phyloP scores from a whole-genome alignment of 1,140 invertebrate species.

The Drosophila virilis region DNA sequence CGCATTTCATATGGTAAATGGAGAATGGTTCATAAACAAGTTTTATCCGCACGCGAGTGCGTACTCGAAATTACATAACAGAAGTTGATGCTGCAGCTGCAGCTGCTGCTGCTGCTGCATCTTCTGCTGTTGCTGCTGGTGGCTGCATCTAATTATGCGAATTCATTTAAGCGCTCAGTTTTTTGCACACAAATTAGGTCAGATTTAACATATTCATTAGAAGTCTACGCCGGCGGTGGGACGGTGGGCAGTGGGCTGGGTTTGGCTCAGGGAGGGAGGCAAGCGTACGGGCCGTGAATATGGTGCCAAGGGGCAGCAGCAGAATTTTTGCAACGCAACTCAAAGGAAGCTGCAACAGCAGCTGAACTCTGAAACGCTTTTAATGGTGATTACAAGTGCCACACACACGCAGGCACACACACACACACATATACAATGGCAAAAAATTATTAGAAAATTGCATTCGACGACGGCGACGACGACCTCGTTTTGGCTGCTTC shows the following conservation, averaged over 20 bases:
- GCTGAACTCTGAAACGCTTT: conserved; percentile 65
- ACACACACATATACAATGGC: conserved; percentile 32
- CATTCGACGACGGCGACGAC: conserved; percentile 64
- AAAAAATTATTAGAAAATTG: conserved; percentile 80
- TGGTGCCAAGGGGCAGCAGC: conserved; percentile 45
- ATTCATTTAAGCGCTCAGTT: conserved; percentile 75
- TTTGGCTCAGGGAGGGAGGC: neutral
- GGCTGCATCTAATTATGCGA: conserved; percentile 77
- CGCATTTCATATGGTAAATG: conserved; percentile 30
- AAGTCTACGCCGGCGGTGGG: conserved; percentile 44
- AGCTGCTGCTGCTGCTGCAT: conserved; percentile 12
- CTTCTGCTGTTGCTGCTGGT: conserved; percentile 4
- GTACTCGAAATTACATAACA: conserved; percentile 29
- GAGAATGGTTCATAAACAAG: conserved; percentile 5
- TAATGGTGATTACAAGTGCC: conserved; percentile 79
- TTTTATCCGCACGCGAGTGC: neutral
- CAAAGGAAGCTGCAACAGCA: conserved; percentile 39
- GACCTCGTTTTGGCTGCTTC: conserved; percentile 72
- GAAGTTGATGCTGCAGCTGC: conserved; percentile 15
- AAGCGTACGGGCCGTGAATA: conserved; percentile 18
- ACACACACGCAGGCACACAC: conserved; percentile 12
- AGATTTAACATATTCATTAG: conserved; percentile 83
- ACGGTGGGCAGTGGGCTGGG: neutral
- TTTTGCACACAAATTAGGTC: conserved; percentile 64
- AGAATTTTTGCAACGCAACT: conserved; percentile 39